A percentile compares a stretch with the other conserved stretches of the same genome.
Evolutionary conservation across 2,797 vertebrate species (phyloP).

Genomic region (Lerista edwardsae): DNA sequence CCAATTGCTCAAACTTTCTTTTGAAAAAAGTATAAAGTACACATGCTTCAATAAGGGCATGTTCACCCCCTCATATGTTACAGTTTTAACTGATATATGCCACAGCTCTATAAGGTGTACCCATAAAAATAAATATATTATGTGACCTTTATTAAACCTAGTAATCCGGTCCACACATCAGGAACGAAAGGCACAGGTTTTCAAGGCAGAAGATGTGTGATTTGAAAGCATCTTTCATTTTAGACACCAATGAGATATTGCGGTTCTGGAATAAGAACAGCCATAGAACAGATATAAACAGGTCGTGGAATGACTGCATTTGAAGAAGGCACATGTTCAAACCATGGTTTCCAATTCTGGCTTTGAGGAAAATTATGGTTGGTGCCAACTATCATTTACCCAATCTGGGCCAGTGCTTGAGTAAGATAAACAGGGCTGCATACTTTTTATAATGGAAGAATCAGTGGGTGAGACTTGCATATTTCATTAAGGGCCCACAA

Average conservation of each 20-base stretch:
- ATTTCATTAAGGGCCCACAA: too few species aligned
- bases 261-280: not conserved
- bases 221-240: not conserved
- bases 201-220: not conserved
- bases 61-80: not conserved
- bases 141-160: not conserved
- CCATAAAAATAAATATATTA: not conserved
- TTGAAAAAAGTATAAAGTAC: constrained; percentile 38
- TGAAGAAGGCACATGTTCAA: not conserved
- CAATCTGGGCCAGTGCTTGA: too few species aligned
- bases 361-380: not conserved
- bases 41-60: not conserved
- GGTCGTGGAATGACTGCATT: not conserved
- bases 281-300: not conserved
- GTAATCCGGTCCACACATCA: not conserved
- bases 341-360: not conserved
- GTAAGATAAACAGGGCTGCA: too few species aligned
- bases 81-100: not conserved
- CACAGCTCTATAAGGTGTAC: not conserved
- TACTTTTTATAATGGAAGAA: too few species aligned
- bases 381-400: too few species aligned
- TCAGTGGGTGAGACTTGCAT: too few species aligned
- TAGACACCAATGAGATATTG: not conserved
- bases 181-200: not conserved
- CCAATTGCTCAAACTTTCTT: constrained; percentile 61